These are phyloP conservation scores for Aegithalos caudatus DNA, from an alignment of 2,113 vertebrate genomes.

Conservation along the genomic window DNA sequence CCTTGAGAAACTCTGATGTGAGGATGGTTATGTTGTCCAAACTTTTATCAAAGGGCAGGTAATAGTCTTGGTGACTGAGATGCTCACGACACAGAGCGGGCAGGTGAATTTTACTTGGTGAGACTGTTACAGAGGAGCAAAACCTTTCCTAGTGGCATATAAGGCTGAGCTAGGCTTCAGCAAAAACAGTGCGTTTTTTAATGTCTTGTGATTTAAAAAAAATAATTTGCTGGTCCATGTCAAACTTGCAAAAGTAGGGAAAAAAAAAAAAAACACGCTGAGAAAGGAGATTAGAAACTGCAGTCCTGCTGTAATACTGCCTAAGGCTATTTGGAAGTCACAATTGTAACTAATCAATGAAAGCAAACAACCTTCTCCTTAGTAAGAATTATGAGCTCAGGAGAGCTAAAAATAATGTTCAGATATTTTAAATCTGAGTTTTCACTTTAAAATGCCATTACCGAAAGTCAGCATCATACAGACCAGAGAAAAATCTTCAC, in stretches of 20 bases:
- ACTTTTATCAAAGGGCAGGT: neutral
- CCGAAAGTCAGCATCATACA: neutral
- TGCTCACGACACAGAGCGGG: accelerated
- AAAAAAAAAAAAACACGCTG: neutral
- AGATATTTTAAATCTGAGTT: conserved; percentile 17
- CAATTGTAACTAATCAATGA: conserved; percentile 10
- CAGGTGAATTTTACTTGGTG: neutral
- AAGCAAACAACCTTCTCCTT: neutral
- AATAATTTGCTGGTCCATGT: neutral
- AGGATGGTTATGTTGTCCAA: neutral
- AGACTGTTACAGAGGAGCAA: neutral
- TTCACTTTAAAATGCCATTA: conserved; percentile 8
- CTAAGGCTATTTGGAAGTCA: neutral
- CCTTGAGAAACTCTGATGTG: neutral
- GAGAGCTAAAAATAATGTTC: neutral
- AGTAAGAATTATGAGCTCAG: neutral
- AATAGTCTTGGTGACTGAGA: neutral
- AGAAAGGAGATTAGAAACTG: neutral
- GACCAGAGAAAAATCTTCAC: neutral
- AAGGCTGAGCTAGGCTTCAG: neutral
- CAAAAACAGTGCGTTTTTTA: neutral
- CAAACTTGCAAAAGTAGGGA: neutral
- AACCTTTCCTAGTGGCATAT: neutral
- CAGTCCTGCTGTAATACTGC: neutral
- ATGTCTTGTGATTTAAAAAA: neutral